These are phyloP conservation scores for Baccha elongata DNA, from an alignment of 2,888 invertebrate genomes.

Conservation along the genomic window DNA sequence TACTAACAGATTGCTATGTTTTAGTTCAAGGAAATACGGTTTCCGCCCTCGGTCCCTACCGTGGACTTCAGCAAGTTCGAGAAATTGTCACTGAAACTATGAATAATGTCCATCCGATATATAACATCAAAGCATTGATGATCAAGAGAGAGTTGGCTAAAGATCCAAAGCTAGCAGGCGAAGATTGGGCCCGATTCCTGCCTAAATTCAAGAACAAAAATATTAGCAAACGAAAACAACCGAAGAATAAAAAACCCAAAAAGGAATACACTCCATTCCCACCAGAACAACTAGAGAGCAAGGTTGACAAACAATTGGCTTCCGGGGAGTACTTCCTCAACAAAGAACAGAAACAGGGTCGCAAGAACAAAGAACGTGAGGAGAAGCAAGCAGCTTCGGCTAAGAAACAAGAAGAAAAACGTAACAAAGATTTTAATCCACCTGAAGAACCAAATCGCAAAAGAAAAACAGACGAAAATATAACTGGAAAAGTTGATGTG, in stretches of 20 bases:
- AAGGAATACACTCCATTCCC: slow-evolving; percentile 99
- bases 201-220: slow-evolving; percentile 97
- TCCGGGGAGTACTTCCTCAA: slow-evolving; percentile 98
- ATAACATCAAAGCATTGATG: slow-evolving; percentile 98
- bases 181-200: slow-evolving; percentile 98
- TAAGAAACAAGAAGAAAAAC: slow-evolving; percentile 88
- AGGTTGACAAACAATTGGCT: slow-evolving; percentile 96
- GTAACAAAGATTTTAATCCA: slow-evolving; percentile 92
- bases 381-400: slow-evolving; percentile 90
- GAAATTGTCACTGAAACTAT: slow-evolving; percentile 97
- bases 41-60: slow-evolving; percentile 96
- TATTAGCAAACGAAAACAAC: slow-evolving; percentile 93
- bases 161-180: slow-evolving; percentile 94
- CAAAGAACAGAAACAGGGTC: slow-evolving; percentile 89
- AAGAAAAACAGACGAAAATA: slow-evolving; percentile 67
- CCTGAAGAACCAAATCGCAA: slow-evolving; percentile 85
- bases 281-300: slow-evolving; percentile 95
- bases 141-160: slow-evolving; percentile 97
- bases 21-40: slow-evolving; percentile 99
- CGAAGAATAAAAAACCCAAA: slow-evolving; percentile 93
- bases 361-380: slow-evolving; percentile 88
- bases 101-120: slow-evolving; percentile 99
- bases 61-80: slow-evolving; percentile 93
- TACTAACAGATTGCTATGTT: slow-evolving; percentile 97
- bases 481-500: slow-evolving; percentile 84